Conservation (phyloP, 2,113 vertebrate species). For the Globicephala melas region DNA sequence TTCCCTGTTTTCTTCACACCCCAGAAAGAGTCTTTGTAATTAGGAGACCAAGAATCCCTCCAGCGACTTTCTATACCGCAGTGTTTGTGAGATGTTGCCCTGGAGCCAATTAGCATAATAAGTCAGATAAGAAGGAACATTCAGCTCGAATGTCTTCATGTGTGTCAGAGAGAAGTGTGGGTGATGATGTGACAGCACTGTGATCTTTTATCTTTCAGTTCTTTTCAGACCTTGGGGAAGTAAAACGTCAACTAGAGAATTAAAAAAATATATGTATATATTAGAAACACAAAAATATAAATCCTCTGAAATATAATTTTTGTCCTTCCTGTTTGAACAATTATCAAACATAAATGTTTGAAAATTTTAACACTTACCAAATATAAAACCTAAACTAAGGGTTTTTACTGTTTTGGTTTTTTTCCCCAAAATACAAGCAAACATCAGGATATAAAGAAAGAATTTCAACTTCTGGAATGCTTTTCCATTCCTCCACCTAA, state of each 20-base stretch:
- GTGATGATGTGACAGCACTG: rapidly evolving
- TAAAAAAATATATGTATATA: rapidly evolving
- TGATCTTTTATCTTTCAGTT: background rate
- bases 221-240: background rate
- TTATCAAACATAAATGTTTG: background rate
- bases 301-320: background rate
- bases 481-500: background rate
- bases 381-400: background rate
- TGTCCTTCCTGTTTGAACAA: background rate
- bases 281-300: background rate
- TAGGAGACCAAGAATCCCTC: background rate
- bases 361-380: background rate
- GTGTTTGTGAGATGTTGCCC: too few relatives aligned
- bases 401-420: background rate
- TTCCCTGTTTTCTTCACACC: background rate
- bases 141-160: background rate
- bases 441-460: background rate
- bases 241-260: background rate
- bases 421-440: background rate
- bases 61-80: rapidly evolving
- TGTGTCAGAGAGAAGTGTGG: background rate
- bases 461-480: background rate
- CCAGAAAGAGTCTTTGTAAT: background rate
- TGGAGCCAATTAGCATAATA: background rate
- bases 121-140: background rate